Evolutionary conservation across 2,888 invertebrate genomes (phyloP), one percentile per base, ranked within the genome.

Genomic region (Drosophila yooni): DNA sequence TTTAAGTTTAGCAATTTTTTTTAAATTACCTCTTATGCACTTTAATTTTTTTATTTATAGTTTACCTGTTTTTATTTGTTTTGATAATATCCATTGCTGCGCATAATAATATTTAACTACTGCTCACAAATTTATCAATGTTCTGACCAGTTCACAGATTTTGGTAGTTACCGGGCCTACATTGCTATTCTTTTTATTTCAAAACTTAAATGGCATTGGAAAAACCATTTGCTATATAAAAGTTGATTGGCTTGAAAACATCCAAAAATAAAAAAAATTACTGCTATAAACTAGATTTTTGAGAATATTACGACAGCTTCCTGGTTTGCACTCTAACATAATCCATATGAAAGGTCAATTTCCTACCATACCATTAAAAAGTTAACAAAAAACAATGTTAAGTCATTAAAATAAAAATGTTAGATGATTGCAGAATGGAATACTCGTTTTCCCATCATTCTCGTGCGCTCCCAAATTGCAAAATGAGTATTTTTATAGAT

Each of bases 401-500:
- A 40, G 5, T 11, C 10, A n/a, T 1, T 6, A 10, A 40, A n/a
- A 11, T 15, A 7, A 21, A 21, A 46, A 21, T 21, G 3, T 46
- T 15, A 2, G 3, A 46, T 2, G 13, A 7, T 46, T 21, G 7
- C 46, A 21, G 43, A 43, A 2, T 46, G 13, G 1, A 46, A 21
- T 21, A 46, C 21, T 13, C 13, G 46, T 7, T 21, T 46, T 3
- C 21, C 3, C 13, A 13, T 25, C 13, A 15, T 15, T 46, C 7
- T 21, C 13, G n/a, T 21, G 11, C n/a, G n/a, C 40, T 29, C 15
- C 15, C 56, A 18, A 40, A 40, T 25, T 38, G 4, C 11, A 40
- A 25, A 52, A 53, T 61, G 25, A 29, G 56, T 58, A 65, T 62
- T 27, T 36, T 36, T 56, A 36, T 56, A 53, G 50, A 58, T 69